Evolutionary conservation across 2,888 invertebrate genomes (phyloP), one percentile per base, ranked within the genome.

Genomic region (Tupiocoris notatus): DNA sequence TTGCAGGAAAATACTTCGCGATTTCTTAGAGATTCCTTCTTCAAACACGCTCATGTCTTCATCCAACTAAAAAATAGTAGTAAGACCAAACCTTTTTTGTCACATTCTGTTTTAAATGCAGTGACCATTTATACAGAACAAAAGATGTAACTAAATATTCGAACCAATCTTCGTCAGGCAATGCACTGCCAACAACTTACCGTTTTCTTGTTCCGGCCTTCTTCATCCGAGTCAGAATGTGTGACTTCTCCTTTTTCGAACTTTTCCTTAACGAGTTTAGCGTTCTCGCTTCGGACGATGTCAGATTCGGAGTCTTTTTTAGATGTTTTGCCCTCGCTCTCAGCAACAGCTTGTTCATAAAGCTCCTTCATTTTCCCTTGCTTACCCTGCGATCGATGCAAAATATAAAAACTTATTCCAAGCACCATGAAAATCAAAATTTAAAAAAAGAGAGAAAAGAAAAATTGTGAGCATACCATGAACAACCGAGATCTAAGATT

Each of bases 351-450:
- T 82, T 94, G 94, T 82, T 95, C 95, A 83, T 95, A 95, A 88
- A 93, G 90, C 82, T 95, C 95, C 83, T 95, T 95, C 85, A 95
- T 92, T 82, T 93, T 93, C 0, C 91, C 93, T 85, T 94, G 94
- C 83, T 94, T 94, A 12, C 94, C 94, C 91, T 92, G 84, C 17
- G 86, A 86, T 1, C 17, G 17, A 2, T 57, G 17, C 1, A 57
- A 1, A 57, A 57, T 1, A 57, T 1, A 1, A 57, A 57, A 1
- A 57, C 57, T n/a, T 16, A 7, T 54, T 12, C 12, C 9, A 54
- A 7, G 9, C 7, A 54, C 54, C 12, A 54, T n/a, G n/a, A n/a
- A n/a, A n/a, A n/a, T n/a, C n/a, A n/a, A n/a, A n/a, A 3, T 39
- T 39, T 39, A 21, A 63, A 63, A 61, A 17, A 63, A 17, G 18